A percentile compares a stretch with the other conserved stretches of the same genome.
These are phyloP conservation scores for Mormyrus proboscirostris DNA, from an alignment of 2,797 vertebrate species.

Conservation along the genomic window DNA sequence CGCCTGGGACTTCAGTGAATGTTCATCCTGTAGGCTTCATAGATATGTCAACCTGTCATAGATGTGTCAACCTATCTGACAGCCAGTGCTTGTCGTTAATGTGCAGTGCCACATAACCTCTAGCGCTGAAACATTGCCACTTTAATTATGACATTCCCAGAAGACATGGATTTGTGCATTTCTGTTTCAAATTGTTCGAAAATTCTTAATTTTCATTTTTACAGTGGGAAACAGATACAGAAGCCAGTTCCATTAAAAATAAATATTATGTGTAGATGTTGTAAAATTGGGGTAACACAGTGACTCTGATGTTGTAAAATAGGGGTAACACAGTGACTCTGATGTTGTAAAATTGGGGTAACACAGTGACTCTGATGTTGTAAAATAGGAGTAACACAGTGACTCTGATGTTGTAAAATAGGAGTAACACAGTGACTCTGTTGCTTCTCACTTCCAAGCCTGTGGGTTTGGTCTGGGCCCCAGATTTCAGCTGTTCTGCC, in stretches of 20 bases:
- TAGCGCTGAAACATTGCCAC: not conserved
- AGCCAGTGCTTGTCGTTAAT: not conserved
- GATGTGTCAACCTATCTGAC: not conserved
- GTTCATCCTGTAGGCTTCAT: not conserved
- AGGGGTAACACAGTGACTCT: not conserved
- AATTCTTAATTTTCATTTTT: not conserved
- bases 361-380: not conserved
- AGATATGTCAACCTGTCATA: not conserved
- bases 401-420: not conserved
- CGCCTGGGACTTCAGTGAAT: not conserved
- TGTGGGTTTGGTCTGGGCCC: not conserved
- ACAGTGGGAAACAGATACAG: not conserved
- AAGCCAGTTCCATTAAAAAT: not conserved
- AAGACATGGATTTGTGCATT: not conserved
- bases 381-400: not conserved
- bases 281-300: not conserved
- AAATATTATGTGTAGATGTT: not conserved
- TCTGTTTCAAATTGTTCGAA: not conserved
- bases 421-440: not conserved
- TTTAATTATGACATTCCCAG: not conserved
- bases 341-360: not conserved
- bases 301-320: not conserved
- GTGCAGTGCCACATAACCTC: not conserved
- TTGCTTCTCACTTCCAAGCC: not conserved
- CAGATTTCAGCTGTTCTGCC: not conserved